phyloP scores from a whole-genome alignment of 2,113 vertebrate species.

The Baryphthengus martii region DNA sequence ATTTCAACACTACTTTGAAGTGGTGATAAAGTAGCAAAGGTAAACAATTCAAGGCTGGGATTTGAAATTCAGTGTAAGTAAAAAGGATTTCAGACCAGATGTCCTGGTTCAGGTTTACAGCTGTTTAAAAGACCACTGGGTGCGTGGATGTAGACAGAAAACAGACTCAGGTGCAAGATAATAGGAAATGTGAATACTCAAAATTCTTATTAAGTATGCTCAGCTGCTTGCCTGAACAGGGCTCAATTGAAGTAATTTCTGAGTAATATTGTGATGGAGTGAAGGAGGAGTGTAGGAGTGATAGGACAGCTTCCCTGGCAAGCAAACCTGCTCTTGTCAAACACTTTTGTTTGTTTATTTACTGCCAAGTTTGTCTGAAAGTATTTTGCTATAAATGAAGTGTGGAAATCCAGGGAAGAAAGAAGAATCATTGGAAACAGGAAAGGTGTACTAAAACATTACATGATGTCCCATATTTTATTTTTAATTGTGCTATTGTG shows the following conservation, averaged over 20 bases:
- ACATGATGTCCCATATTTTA: background rate
- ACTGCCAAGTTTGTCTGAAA: background rate
- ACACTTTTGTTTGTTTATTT: background rate
- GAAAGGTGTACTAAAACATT: background rate
- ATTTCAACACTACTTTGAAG: background rate
- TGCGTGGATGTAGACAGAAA: background rate
- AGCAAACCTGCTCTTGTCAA: background rate
- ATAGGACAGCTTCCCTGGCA: background rate
- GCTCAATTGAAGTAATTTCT: background rate
- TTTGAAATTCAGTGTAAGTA: background rate
- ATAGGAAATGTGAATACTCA: background rate
- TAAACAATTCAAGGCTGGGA: background rate
- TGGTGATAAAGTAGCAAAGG: background rate
- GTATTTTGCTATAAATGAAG: background rate
- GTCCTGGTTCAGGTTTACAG: background rate
- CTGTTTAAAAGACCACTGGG: background rate
- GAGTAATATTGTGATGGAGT: background rate
- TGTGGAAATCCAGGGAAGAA: background rate
- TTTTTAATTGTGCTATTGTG: background rate
- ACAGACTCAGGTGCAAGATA: background rate
- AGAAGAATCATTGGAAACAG: background rate
- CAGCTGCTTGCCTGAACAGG: background rate
- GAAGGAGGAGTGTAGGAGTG: background rate
- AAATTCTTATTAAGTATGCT: background rate
- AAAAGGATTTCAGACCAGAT: background rate